Conservation (phyloP, 2,888 invertebrate species). For the Elegia similella region DNA sequence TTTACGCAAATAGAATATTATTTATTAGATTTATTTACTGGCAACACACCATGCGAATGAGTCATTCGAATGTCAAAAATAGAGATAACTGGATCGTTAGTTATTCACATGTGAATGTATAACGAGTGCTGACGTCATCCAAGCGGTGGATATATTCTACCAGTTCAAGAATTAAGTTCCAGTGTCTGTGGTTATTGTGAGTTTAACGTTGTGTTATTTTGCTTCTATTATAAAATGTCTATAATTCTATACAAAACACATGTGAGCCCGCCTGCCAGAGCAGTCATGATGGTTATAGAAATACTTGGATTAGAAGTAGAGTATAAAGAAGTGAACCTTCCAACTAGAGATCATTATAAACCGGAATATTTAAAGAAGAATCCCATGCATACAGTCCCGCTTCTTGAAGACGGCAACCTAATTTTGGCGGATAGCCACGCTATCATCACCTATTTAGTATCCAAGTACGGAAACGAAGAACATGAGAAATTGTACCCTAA, state of each 20-base stretch:
- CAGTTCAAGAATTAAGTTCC: too few species aligned
- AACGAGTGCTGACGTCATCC: too few species aligned
- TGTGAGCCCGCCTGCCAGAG: slow-evolving; percentile 46
- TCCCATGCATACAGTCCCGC: slow-evolving; percentile 48
- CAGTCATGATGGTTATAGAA: slow-evolving; percentile 39
- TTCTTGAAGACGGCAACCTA: slow-evolving; percentile 47
- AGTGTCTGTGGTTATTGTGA: too few species aligned
- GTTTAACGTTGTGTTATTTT: too few species aligned
- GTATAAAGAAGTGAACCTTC: slow-evolving; percentile 40
- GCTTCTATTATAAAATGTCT: slow-evolving; percentile 24
- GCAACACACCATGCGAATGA: too few species aligned
- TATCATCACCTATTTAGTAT: slow-evolving; percentile 44
- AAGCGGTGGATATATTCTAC: too few species aligned
- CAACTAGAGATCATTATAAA: slow-evolving; percentile 36
- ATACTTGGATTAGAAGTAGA: slow-evolving; percentile 38
- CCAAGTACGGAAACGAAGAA: slow-evolving; percentile 37
- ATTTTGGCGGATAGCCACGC: slow-evolving; percentile 47
- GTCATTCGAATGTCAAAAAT: too few species aligned
- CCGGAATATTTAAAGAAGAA: slow-evolving; percentile 46
- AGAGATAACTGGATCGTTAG: too few species aligned
- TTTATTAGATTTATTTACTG: too few species aligned
- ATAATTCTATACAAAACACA: slow-evolving; percentile 37
- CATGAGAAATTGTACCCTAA: slow-evolving; percentile 41
- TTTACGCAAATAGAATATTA: too few species aligned
- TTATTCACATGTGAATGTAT: too few species aligned